Evolutionary conservation across 2,113 vertebrate genomes (phyloP).

Genomic region (Urocolius indicus): DNA sequence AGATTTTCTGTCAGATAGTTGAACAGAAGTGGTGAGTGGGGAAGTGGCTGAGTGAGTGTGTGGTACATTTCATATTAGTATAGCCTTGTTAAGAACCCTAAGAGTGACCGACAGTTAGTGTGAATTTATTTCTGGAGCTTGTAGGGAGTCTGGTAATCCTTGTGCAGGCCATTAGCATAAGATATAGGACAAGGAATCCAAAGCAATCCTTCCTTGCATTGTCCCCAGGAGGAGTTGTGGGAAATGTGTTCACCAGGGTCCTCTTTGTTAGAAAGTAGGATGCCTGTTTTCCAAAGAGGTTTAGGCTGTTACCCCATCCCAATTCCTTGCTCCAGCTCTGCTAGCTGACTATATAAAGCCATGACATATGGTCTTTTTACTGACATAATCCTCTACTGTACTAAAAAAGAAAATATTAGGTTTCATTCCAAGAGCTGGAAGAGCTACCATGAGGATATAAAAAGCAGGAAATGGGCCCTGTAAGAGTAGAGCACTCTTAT

Average conservation of each 20-base stretch:
- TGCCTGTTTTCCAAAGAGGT: slow-evolving; percentile 40
- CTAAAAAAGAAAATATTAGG: slow-evolving; percentile 71
- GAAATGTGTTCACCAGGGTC: neutral
- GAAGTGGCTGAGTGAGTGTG: neutral
- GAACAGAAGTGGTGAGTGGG: neutral
- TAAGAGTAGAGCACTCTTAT: neutral
- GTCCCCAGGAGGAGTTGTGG: neutral
- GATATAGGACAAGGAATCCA: neutral
- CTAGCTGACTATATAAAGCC: slow-evolving; percentile 67
- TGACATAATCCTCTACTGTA: slow-evolving; percentile 66
- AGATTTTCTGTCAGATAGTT: neutral
- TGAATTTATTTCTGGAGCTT: neutral
- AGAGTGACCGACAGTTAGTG: neutral
- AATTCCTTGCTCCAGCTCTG: neutral
- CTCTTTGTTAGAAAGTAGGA: slow-evolving; percentile 26
- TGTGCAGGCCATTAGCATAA: neutral
- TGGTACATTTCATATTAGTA: neutral
- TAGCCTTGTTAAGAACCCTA: neutral
- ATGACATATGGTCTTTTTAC: slow-evolving; percentile 69
- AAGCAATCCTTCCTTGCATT: neutral
- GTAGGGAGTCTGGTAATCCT: neutral
- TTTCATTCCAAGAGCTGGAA: slow-evolving; percentile 67
- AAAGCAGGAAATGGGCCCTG: slow-evolving; percentile 61
- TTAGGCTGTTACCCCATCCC: slow-evolving; percentile 25
- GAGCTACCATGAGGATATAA: slow-evolving; percentile 67